Evolutionary conservation across 2,797 vertebrate species (phyloP), one percentile per base, ranked within the genome.

Genomic region (Spinus pinus): DNA sequence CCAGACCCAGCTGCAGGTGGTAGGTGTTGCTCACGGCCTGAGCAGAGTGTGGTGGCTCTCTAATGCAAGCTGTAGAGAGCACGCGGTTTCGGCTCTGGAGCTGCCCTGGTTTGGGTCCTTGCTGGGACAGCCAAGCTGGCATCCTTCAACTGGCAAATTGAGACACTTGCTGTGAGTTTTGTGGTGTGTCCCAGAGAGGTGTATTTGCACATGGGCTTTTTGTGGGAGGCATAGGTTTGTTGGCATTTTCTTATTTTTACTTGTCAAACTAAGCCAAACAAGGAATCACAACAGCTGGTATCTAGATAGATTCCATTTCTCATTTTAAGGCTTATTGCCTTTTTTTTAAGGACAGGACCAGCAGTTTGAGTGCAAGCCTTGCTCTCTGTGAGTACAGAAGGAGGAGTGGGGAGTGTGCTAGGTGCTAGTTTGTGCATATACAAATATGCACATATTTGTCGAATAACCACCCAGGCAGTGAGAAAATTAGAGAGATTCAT

Each of bases 391-490:
- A 67, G 28, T 39, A 51, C 12, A 66, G 51, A 50, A 70, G 51
- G 60, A 66, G 27, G 27, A 64, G 10, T n/a, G 42, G 60, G 47
- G 16, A 86, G n/a, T 12, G 7, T 83, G 51, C 35, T 50, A 61
- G 60, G 19, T 65, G 23, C n/a, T 62, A 4, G 60, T 33, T 72
- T 0, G 0, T 44, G 66, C 5, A 0, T 73, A 2, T 54, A 22
- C 51, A 54, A n/a, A 54, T n/a, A n/a, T n/a, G 51, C 31, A 54
- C 20, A 9, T n/a, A 22, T 54, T 73, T 78, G 47, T 42, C 66
- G 54, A 37, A n/a, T 57, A 83, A 58, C 56, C 47, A 37, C 31
- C 12, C 35, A 72, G 72, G 47, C 58, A 60, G 10, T 7, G 37
- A 5, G 5, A 11, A 62, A 49, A 70, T 47, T 14, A 0, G 3